These are phyloP conservation scores for Steinernema scapterisci DNA, from an alignment of 2,888 invertebrate species.

Conservation along the genomic window DNA sequence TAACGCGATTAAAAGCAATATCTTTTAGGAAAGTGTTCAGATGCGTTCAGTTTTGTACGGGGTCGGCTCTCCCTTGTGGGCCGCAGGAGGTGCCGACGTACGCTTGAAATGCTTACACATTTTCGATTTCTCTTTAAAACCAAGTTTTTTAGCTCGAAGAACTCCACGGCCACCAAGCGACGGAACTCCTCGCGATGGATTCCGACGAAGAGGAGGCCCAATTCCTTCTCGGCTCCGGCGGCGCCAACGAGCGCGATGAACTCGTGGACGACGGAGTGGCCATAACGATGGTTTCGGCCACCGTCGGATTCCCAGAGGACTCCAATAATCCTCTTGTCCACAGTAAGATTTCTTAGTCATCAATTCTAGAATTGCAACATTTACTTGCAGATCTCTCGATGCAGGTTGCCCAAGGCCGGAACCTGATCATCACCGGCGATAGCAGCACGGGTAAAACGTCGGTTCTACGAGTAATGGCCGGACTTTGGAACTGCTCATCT, in stretches of 20 bases:
- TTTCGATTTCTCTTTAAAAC: too few relatives aligned
- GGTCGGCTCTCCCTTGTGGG: not conserved
- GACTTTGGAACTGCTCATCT: conserved; percentile 83
- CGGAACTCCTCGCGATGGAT: conserved; percentile 52
- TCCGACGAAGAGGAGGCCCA: conserved; percentile 60
- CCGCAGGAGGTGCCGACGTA: too few relatives aligned
- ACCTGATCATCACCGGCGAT: conserved; percentile 86
- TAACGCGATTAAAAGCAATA: too few relatives aligned
- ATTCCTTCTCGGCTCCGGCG: conserved; percentile 48
- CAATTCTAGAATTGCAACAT: not conserved
- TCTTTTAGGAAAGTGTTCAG: too few relatives aligned
- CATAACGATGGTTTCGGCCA: conserved; percentile 60
- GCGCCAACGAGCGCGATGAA: conserved; percentile 40
- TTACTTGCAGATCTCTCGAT: conserved; percentile 69
- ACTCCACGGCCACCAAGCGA: conserved; percentile 60
- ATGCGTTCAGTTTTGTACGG: too few relatives aligned
- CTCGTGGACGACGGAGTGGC: conserved; percentile 64
- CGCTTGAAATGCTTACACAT: too few relatives aligned
- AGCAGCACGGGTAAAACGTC: conserved; percentile 92
- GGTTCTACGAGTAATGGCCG: conserved; percentile 87
- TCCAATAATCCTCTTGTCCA: conserved; percentile 49
- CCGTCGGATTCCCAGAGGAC: conserved; percentile 58
- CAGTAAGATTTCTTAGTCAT: conserved; percentile 40
- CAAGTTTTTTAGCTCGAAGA: conserved; percentile 52
- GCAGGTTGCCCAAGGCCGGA: conserved; percentile 69